Evolutionary conservation across 2,888 invertebrate genomes (phyloP).

Genomic region (Beris morrisii): DNA sequence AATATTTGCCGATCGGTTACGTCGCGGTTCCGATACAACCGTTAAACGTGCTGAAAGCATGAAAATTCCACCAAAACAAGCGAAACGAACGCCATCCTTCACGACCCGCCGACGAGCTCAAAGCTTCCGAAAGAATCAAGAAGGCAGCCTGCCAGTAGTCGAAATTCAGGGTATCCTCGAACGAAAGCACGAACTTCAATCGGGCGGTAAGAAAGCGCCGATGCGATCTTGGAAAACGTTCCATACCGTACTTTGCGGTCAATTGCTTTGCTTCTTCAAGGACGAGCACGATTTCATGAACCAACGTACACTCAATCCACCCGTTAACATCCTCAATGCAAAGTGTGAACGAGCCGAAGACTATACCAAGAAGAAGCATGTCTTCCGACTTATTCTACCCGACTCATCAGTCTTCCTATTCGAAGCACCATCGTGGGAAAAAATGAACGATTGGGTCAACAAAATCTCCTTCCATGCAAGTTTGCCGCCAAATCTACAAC

Average conservation of each 20-base stretch:
- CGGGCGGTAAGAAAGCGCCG: constrained; percentile 91
- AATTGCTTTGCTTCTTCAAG: constrained; percentile 96
- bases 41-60: constrained; percentile 89
- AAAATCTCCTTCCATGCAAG: constrained; percentile 92
- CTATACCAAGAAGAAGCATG: constrained; percentile 93
- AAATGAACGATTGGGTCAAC: constrained; percentile 87
- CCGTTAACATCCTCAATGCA: constrained; percentile 77
- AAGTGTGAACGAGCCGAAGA: constrained; percentile 85
- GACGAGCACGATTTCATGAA: constrained; percentile 88
- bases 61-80: constrained; percentile 79
- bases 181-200: constrained; percentile 90
- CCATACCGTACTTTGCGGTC: constrained; percentile 95
- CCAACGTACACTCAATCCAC: constrained; percentile 85
- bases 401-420: constrained; percentile 95
- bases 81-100: constrained; percentile 92
- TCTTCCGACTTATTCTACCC: constrained; percentile 81
- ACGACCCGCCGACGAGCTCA: constrained; percentile 87
- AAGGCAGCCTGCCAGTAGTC: constrained; percentile 77
- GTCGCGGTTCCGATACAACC: constrained; percentile 61
- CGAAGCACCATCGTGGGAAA: constrained; percentile 70
- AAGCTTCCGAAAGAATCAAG: constrained; percentile 77
- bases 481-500: constrained; percentile 85
- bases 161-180: constrained; percentile 90
- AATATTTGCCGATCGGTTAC: constrained; percentile 66
- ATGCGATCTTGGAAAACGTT: constrained; percentile 95